Base-by-base conservation (phyloP, 2,113 vertebrate species). In the Stigmatopora argus region DNA sequence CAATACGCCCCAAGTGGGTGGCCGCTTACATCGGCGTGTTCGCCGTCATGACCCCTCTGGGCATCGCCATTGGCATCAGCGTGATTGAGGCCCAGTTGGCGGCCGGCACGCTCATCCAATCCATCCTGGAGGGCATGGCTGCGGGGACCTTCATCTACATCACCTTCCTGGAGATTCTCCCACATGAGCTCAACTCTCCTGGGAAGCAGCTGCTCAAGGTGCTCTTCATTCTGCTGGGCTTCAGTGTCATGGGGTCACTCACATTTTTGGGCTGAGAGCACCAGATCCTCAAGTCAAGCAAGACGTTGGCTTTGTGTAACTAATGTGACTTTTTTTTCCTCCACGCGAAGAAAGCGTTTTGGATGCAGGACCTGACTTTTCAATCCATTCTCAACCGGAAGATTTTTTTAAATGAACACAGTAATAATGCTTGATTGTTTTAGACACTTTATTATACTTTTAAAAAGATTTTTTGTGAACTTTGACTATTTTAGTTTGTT, bases 161-260 rank as follows among this genome's bases (percentile, higher is more conserved):
- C 84, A 95, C 94, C 74, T 96, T 96, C 69, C 61, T 96, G 66
- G 94, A 96, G 86, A 95, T 96, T 80, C 87, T 96, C 38, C 94
- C 94, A 0, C 91, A 92, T 5, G 93, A 95, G 58, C 90, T 96
- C 19, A 92, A 91, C 78, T 83, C 90, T 0, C 83, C 88, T 0
- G 92, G 90, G 65, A 82, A 75, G 63, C 93, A 92, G 77, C 87
- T 96, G 10, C 86, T 90, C 67, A 96, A 95, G 78, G 93, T 92
- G 72, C 44, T 92, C 62, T 94, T 93, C 82, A 86, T 96, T 66
- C 80, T 91, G 18, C 71, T 92, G 64, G 94, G 94, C n/a, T 96
- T 96, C 84, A 79, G 81, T 3, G 18, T 93, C 82, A 96, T 96
- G 94, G 93, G 93, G 0, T 60, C 80, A 0, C 90, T 95, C 64